Conservation (phyloP, 2,113 vertebrate species). For the Dipodomys stephensi region DNA sequence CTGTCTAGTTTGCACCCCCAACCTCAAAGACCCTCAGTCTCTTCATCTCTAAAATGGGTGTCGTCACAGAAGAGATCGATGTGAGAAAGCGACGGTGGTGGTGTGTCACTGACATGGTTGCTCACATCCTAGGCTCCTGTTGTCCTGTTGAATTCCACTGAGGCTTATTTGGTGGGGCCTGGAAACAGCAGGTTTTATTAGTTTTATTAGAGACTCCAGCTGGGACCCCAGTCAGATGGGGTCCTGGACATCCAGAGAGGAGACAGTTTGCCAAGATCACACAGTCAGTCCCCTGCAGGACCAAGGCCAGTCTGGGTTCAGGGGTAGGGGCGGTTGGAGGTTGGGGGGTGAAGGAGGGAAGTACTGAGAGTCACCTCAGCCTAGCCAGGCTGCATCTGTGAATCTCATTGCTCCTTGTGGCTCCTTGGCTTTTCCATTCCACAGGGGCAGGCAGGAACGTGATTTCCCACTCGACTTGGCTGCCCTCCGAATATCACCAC, state of each 20-base stretch:
- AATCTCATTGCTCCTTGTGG: fast-evolving
- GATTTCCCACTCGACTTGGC: not conserved
- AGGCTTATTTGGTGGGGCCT: not conserved
- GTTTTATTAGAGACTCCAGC: not conserved
- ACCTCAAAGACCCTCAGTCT: not conserved
- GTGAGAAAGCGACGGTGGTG: not conserved
- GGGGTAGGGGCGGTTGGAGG: fast-evolving
- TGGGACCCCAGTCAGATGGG: not conserved
- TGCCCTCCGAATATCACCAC: not conserved
- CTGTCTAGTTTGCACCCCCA: not conserved
- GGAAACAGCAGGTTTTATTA: not conserved
- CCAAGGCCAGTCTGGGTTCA: not conserved
- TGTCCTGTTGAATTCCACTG: no score
- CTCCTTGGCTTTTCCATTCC: not conserved
- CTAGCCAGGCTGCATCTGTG: not conserved
- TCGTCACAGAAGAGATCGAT: not conserved
- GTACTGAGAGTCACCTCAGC: not conserved
- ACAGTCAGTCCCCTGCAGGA: not conserved
- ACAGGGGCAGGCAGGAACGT: not conserved
- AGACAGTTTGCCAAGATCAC: not conserved
- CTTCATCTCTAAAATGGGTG: not conserved
- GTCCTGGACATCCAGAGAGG: not conserved
- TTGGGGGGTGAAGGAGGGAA: no score
- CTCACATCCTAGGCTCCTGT: no score
- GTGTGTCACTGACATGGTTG: fast-evolving